Evolutionary conservation across 2,113 vertebrate species (phyloP).

Genomic region (Benitochromis conjunctus): DNA sequence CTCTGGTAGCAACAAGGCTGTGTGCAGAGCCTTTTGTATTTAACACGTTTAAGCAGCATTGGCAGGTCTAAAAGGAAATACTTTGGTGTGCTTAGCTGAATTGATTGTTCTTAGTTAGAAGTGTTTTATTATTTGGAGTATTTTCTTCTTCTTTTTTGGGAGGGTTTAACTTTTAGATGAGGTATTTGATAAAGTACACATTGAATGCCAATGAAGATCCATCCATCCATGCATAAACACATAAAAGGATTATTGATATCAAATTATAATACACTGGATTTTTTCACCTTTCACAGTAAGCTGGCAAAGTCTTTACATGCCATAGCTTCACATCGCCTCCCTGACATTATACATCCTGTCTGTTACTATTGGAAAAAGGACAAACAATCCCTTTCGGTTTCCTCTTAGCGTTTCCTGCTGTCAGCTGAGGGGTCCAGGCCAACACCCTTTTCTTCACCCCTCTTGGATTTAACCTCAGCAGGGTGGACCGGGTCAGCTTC

Average conservation of each 20-base stretch:
- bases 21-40: neutral
- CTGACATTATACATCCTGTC: constrained; percentile 39
- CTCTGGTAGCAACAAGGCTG: rapidly evolving
- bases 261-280: neutral
- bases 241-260: neutral
- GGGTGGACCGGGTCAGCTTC: constrained; percentile 36
- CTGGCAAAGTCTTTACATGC: neutral
- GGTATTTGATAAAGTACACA: neutral
- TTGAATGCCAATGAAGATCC: neutral
- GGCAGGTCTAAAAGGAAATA: neutral
- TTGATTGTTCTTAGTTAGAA: neutral
- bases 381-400: constrained; percentile 22
- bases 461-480: constrained; percentile 20
- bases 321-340: neutral
- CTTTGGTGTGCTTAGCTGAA: neutral
- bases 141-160: rapidly evolving
- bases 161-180: neutral
- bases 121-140: neutral
- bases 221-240: neutral
- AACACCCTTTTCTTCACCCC: constrained; percentile 16
- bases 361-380: constrained; percentile 11
- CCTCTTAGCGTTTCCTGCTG: constrained; percentile 49
- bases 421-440: constrained; percentile 2
- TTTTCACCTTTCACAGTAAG: neutral
- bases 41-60: neutral